phyloP scores from a whole-genome alignment of 2,797 vertebrate genomes.

The Anas acuta region DNA sequence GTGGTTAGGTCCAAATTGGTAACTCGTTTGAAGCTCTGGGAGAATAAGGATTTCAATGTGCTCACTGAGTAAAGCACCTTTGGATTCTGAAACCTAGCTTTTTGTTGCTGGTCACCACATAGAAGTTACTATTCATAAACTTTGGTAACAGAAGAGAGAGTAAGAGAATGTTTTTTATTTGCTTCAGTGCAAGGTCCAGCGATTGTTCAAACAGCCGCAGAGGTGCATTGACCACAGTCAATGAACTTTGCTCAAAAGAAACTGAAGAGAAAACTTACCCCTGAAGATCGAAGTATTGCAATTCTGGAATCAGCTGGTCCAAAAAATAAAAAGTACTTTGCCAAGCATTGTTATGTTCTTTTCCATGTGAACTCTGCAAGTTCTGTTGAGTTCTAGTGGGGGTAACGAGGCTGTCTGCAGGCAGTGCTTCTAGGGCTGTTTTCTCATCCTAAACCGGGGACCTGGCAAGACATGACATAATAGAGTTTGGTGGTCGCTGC shows the following conservation, averaged over 20 bases:
- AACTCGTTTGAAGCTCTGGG: not conserved
- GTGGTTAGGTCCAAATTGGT: not conserved
- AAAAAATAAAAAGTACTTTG: not conserved
- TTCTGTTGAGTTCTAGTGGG: not conserved
- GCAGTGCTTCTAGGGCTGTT: not conserved
- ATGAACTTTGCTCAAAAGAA: not conserved
- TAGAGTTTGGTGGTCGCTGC: not conserved
- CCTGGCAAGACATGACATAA: not conserved
- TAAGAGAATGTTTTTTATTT: not conserved
- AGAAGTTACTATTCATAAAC: not conserved
- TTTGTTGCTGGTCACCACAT: not conserved
- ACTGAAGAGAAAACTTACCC: fast-evolving
- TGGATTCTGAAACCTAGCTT: not conserved
- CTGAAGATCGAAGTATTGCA: not conserved
- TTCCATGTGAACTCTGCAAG: not conserved
- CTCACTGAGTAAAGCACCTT: not conserved
- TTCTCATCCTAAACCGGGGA: not conserved
- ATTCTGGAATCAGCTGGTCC: not conserved
- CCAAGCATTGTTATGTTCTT: not conserved
- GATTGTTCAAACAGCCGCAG: not conserved
- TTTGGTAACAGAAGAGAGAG: not conserved
- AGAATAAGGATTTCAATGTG: not conserved
- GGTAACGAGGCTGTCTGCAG: not conserved
- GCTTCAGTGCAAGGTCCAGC: not conserved
- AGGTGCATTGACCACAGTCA: not conserved